phyloP scores from a whole-genome alignment of 2,113 vertebrate species.

The Tachysurus vachellii region DNA sequence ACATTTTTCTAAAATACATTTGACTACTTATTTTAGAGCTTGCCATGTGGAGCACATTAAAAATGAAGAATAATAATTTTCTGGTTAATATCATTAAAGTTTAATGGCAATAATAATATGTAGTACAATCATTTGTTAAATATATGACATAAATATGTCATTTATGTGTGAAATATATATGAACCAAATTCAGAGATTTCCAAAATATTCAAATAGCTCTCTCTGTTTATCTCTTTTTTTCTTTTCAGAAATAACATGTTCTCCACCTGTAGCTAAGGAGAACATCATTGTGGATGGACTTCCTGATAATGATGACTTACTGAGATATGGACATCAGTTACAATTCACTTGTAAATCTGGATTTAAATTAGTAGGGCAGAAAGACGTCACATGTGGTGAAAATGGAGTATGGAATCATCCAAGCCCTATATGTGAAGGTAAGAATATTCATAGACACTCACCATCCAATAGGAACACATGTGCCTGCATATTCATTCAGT shows the following conservation, averaged over 20 bases:
- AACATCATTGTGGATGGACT: conserved; percentile 17
- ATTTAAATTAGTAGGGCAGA: conserved; percentile 17
- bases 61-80: background rate
- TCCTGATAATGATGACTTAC: background rate
- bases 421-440: conserved; percentile 80
- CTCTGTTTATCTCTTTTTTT: background rate
- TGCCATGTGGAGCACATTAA: background rate
- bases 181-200: background rate
- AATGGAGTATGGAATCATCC: conserved; percentile 74
- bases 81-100: background rate
- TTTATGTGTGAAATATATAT: too few species aligned
- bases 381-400: conserved; percentile 29
- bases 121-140: too few species aligned
- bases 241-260: conserved; percentile 22
- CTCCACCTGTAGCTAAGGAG: background rate
- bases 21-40: too few species aligned
- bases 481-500: too few species aligned
- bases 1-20: too few species aligned
- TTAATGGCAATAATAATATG: background rate
- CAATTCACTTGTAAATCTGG: conserved; percentile 25
- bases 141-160: too few species aligned
- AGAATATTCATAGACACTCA: background rate
- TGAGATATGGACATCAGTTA: conserved; percentile 29
- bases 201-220: background rate
- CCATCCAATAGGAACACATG: too few species aligned